phyloP scores from a whole-genome alignment of 2,797 vertebrate species.

The Crax fasciolata region DNA sequence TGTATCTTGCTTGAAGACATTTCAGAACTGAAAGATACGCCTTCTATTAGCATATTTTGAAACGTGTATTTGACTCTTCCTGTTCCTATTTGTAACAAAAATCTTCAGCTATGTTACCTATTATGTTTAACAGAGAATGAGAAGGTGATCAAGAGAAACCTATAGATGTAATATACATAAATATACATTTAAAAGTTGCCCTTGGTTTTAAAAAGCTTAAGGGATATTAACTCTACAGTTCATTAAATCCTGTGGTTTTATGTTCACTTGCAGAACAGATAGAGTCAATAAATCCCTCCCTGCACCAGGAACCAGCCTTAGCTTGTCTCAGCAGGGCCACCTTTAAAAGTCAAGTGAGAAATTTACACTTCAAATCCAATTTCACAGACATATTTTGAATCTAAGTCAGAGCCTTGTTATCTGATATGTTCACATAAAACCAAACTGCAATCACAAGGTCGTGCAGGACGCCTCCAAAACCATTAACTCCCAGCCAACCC shows the following conservation, averaged over 20 bases:
- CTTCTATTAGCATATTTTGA: conserved; percentile 22
- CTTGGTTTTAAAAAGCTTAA: not conserved
- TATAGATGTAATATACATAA: rapidly evolving
- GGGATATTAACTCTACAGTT: not conserved
- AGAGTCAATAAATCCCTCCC: not conserved
- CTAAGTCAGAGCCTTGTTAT: not conserved
- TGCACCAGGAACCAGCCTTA: not conserved
- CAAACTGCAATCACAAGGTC: not conserved
- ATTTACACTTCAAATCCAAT: not conserved
- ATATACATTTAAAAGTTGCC: not conserved
- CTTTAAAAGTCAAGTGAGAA: not conserved
- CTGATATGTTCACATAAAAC: not conserved
- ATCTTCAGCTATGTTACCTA: not conserved
- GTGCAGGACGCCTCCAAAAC: not conserved
- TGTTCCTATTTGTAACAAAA: not conserved
- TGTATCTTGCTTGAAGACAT: conserved; percentile 95
- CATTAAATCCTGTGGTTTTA: not conserved
- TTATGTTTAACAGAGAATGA: not conserved
- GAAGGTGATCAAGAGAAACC: not conserved
- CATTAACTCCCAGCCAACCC: not conserved
- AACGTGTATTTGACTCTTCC: not conserved
- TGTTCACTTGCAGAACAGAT: not conserved
- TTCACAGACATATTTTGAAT: not conserved
- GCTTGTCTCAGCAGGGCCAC: not conserved
- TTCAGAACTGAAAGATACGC: conserved; percentile 89